Conservation (phyloP, 2,113 vertebrate species). For the Anthoscopus minutus region DNA sequence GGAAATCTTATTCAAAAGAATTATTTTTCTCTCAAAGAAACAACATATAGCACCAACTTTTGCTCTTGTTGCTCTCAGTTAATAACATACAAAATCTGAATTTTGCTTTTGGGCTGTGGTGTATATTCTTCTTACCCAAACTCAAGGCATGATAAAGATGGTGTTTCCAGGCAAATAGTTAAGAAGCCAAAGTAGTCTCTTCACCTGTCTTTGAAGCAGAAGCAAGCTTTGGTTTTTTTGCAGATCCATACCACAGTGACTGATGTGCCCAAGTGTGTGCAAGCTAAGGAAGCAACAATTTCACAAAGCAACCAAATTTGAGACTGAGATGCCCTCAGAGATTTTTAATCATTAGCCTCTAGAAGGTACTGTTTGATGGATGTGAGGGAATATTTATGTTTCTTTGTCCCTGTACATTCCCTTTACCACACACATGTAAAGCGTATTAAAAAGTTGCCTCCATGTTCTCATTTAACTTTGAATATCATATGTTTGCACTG, state of each 20-base stretch:
- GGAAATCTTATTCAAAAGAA: neutral
- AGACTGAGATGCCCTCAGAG: neutral
- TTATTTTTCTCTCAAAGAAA: neutral
- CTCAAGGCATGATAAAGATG: neutral
- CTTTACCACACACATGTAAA: neutral
- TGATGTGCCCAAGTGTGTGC: rapidly evolving
- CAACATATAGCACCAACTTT: neutral
- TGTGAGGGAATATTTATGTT: neutral
- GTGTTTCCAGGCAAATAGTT: neutral
- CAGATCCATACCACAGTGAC: neutral
- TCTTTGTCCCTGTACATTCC: neutral
- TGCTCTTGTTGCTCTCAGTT: neutral
- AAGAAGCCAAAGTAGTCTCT: neutral
- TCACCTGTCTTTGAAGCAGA: neutral
- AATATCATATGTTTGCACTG: neutral
- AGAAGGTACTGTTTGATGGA: neutral
- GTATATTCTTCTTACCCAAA: neutral
- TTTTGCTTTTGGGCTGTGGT: neutral
- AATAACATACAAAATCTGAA: neutral
- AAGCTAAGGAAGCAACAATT: neutral
- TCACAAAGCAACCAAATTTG: neutral
- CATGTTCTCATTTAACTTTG: neutral
- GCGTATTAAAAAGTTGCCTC: neutral
- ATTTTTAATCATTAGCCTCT: neutral
- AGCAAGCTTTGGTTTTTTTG: neutral